Evolutionary conservation across 2,888 invertebrate genomes (phyloP).

Genomic region (Pyrgus malvae): DNA sequence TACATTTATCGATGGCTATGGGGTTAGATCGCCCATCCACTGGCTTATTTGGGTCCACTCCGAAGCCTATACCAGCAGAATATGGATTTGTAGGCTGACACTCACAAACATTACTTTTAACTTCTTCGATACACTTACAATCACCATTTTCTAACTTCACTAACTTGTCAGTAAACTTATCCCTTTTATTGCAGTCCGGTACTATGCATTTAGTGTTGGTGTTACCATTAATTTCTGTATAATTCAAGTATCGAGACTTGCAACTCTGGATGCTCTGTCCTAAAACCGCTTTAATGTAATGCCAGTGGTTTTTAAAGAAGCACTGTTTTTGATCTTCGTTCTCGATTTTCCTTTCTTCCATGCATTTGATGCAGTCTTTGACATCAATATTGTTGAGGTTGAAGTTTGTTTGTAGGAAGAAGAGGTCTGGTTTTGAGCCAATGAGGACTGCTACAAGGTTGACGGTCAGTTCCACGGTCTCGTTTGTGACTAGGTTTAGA

Average conservation of each 20-base stretch:
- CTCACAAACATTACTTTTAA: slow-evolving; percentile 48
- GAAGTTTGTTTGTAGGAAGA: slow-evolving; percentile 84
- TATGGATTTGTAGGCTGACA: slow-evolving; percentile 57
- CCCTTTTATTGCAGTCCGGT: slow-evolving; percentile 44
- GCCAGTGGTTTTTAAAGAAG: slow-evolving; percentile 71
- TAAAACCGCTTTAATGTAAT: slow-evolving; percentile 65
- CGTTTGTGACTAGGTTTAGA: slow-evolving; percentile 72
- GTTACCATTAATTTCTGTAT: slow-evolving; percentile 65
- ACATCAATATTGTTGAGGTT: slow-evolving; percentile 57
- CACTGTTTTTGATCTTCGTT: slow-evolving; percentile 48
- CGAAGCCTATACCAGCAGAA: slow-evolving; percentile 82
- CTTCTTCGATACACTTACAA: slow-evolving; percentile 39
- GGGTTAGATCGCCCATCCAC: slow-evolving; percentile 91
- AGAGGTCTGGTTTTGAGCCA: slow-evolving; percentile 90
- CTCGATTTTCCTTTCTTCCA: slow-evolving; percentile 38
- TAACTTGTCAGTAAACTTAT: slow-evolving; percentile 31
- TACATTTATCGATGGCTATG: slow-evolving; percentile 87
- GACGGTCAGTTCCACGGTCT: slow-evolving; percentile 77
- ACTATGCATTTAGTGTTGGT: slow-evolving; percentile 51
- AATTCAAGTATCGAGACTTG: slow-evolving; percentile 63
- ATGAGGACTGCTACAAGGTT: slow-evolving; percentile 89
- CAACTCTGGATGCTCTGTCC: slow-evolving; percentile 73
- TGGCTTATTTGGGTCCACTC: slow-evolving; percentile 81
- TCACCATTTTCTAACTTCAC: slow-evolving; percentile 33
- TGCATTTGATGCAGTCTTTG: slow-evolving; percentile 51